These are phyloP conservation scores for Rhabdophis nuchalis DNA, from an alignment of 2,797 vertebrate species.

Conservation along the genomic window DNA sequence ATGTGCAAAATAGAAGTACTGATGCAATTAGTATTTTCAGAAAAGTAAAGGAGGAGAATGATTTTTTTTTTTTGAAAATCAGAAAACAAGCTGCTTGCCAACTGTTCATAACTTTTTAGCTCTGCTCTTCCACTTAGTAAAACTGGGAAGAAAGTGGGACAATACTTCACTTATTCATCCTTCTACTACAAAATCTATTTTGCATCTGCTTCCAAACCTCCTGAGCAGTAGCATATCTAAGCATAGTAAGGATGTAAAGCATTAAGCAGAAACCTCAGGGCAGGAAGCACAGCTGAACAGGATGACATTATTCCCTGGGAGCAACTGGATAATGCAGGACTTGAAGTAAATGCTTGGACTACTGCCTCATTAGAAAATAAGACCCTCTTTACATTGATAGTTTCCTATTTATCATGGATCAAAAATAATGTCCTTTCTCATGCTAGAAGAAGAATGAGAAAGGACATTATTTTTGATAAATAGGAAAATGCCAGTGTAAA, in stretches of 20 bases:
- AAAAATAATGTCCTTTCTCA: too few relatives aligned
- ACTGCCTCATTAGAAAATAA: not conserved
- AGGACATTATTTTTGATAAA: not conserved
- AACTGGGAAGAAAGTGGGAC: not conserved
- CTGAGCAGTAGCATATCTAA: not conserved
- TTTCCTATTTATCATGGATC: too few relatives aligned
- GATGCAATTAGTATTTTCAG: not conserved
- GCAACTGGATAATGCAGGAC: not conserved
- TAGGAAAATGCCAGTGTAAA: not conserved
- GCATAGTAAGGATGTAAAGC: not conserved
- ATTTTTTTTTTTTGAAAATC: not conserved
- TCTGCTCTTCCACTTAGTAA: not conserved
- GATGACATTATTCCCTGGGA: fast-evolving
- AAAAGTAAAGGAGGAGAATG: not conserved
- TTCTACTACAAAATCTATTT: not conserved
- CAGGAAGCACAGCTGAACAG: not conserved
- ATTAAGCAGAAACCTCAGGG: not conserved
- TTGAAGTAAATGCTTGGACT: not conserved
- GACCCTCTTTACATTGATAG: too few relatives aligned
- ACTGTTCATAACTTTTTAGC: not conserved
- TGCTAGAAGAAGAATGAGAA: not conserved
- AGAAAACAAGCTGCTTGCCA: not conserved
- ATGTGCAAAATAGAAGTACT: not conserved
- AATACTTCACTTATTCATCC: not conserved
- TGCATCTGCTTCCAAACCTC: not conserved